A percentile compares a stretch with the other conserved stretches of the same genome.
These are phyloP conservation scores for Idaea biselata DNA, from an alignment of 2,888 invertebrate species.

Conservation along the genomic window DNA sequence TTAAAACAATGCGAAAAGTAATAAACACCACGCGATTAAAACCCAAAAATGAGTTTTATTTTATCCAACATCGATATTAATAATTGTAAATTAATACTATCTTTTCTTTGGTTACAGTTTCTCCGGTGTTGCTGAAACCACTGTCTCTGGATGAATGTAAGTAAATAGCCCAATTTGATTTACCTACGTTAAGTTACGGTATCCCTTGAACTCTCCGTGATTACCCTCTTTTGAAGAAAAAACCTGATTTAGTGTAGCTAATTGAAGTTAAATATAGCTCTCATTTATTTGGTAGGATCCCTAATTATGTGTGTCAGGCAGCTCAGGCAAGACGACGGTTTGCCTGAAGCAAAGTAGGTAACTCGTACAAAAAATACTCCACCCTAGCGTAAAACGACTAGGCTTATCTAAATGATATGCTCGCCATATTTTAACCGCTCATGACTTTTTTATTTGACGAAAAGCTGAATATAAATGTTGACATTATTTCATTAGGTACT, in stretches of 20 bases:
- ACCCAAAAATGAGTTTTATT: too few relatives aligned
- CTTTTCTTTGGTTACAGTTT: conserved; percentile 40
- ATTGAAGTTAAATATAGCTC: background rate
- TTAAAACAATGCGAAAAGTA: too few relatives aligned
- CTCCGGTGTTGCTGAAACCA: conserved; percentile 28
- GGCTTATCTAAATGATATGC: background rate
- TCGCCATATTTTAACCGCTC: background rate
- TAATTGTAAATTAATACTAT: conserved; percentile 3
- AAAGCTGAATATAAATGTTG: background rate
- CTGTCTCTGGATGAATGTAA: conserved; percentile 46
- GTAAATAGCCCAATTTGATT: conserved; percentile 23
- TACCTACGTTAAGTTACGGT: background rate
- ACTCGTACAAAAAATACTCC: background rate
- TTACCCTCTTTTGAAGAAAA: too few relatives aligned
- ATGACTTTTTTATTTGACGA: background rate
- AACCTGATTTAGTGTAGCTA: too few relatives aligned
- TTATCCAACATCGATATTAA: too few relatives aligned
- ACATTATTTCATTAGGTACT: background rate
- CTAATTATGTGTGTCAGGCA: conserved; percentile 30
- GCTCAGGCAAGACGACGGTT: conserved; percentile 28
- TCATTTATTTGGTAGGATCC: conserved; percentile 1
- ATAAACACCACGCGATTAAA: too few relatives aligned
- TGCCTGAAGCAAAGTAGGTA: conserved; percentile 8
- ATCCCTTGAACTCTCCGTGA: too few relatives aligned
- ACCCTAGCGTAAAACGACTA: background rate